phyloP scores from a whole-genome alignment of 2,888 invertebrate species.

The Oscheius myriophilus region DNA sequence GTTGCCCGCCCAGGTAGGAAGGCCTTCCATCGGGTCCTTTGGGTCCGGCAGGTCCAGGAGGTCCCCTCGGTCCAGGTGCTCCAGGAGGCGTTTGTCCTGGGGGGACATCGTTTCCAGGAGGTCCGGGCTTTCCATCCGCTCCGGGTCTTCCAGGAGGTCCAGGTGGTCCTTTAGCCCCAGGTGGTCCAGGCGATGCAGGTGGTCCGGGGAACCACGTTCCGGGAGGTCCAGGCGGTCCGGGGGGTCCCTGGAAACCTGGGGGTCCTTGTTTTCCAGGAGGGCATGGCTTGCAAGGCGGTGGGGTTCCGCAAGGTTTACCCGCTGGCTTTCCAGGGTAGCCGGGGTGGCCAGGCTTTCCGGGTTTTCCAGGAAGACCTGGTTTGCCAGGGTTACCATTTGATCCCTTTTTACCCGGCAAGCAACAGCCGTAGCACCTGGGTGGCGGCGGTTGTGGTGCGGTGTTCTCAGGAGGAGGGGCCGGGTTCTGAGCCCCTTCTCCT shows the following conservation, averaged over 20 bases:
- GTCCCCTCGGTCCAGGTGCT: slow-evolving; percentile 40
- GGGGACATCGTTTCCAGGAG: slow-evolving; percentile 33
- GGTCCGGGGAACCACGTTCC: slow-evolving; percentile 37
- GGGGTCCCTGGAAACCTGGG: slow-evolving; percentile 47
- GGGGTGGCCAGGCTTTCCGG: slow-evolving; percentile 44
- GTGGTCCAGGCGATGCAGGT: slow-evolving; percentile 39
- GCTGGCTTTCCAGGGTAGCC: slow-evolving; percentile 54
- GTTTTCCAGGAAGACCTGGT: slow-evolving; percentile 35
- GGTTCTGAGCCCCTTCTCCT: slow-evolving; percentile 15
- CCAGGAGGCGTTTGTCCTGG: slow-evolving; percentile 41
- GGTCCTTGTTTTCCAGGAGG: slow-evolving; percentile 43
- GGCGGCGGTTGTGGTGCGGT: neutral
- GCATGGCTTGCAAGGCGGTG: slow-evolving; percentile 59
- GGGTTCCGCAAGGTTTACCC: slow-evolving; percentile 57
- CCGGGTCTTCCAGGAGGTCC: slow-evolving; percentile 47
- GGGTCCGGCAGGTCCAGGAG: slow-evolving; percentile 32
- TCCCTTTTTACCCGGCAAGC: slow-evolving; percentile 52
- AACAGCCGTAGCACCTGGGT: slow-evolving; percentile 58
- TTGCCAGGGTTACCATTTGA: slow-evolving; percentile 50
- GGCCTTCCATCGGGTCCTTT: slow-evolving; percentile 3
- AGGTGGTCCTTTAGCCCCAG: slow-evolving; percentile 41
- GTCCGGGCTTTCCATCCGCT: slow-evolving; percentile 40
- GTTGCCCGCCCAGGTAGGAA: neutral
- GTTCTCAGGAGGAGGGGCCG: no score
- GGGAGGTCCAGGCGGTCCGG: slow-evolving; percentile 1